Evolutionary conservation across 2,113 vertebrate genomes (phyloP).

Genomic region (Hiodon alosoides): DNA sequence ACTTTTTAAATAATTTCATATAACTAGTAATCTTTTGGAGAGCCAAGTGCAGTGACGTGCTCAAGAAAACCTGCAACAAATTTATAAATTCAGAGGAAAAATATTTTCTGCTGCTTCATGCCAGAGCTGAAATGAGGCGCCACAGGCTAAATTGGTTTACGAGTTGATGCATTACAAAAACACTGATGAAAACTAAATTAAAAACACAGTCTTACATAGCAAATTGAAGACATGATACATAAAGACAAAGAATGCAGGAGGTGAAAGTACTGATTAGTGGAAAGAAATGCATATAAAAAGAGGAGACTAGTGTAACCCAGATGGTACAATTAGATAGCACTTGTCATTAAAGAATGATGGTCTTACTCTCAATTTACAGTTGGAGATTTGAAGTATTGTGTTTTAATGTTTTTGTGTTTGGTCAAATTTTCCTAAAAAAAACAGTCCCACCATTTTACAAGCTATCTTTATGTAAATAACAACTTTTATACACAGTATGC

Average conservation of each 20-base stretch:
- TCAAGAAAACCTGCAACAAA: conserved; percentile 57
- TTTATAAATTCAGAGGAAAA: conserved; percentile 59
- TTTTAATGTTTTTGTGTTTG: too few relatives aligned
- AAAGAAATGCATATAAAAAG: conserved; percentile 35
- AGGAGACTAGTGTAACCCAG: conserved; percentile 44
- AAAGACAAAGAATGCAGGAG: conserved; percentile 39
- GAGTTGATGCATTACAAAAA: conserved; percentile 58
- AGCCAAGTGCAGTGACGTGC: conserved; percentile 43
- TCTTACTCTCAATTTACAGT: conserved; percentile 12
- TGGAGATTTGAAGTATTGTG: too few relatives aligned
- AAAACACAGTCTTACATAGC: conserved; percentile 43
- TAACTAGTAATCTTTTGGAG: conserved; percentile 51
- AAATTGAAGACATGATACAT: conserved; percentile 38
- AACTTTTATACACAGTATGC: too few relatives aligned
- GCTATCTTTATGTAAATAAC: too few relatives aligned
- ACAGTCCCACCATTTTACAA: too few relatives aligned
- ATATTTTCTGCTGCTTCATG: conserved; percentile 48
- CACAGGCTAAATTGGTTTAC: conserved; percentile 62
- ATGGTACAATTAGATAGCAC: conserved; percentile 42
- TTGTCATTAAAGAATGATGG: conserved; percentile 31
- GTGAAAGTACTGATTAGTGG: conserved; percentile 7
- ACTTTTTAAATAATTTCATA: neutral
- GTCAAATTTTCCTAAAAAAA: too few relatives aligned
- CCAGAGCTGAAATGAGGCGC: conserved; percentile 62
- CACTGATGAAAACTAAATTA: conserved; percentile 58